Base-by-base conservation (phyloP, 2,888 invertebrate genomes). In the Drosophila phalerata region DNA sequence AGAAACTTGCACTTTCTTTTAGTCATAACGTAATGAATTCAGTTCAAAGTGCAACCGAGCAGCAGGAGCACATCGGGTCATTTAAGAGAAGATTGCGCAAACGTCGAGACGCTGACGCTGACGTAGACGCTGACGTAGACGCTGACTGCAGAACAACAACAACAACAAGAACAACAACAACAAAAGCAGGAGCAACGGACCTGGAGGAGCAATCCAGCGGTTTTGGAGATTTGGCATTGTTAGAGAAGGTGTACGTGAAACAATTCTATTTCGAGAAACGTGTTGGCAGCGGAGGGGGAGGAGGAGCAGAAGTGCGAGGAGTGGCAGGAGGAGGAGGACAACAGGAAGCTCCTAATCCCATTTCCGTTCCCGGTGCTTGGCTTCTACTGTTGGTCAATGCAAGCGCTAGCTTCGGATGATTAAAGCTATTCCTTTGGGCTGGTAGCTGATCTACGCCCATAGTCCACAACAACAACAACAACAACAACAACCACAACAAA, bases 181-280 rank as follows among this genome's bases (percentile, higher is more conserved):
- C n/a, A 38, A n/a, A 15, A 52, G n/a, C 48, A 11, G 13, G n/a
- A 49, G 32, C 32, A 6, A 19, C 22, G 22, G 42, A 6, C 30
- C 8, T 11, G 34, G 11, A 17, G 13, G 10, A 25, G n/a, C 28
- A n/a, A 42, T 40, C 65, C 65, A 69, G 38, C 43, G 55, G 66
- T 53, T 49, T 65, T 34, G 53, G 42, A 13, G 71, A 62, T 55
- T 73, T 90, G 71, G 79, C 71, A 19, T 72, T 90, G 51, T 69
- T 91, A 30, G 91, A 91, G 58, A 91, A 91, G 55, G 90, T 89
- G 55, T 91, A 90, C 68, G 81, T 90, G 30, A 90, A 91, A 52
- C 91, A 91, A 66, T 91, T 91, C 60, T 90, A 89, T 62, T 91
- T 92, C 73, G 91, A 91, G 56, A 92, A 91, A 49, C 89, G 90